Evolutionary conservation across 1,140 invertebrate species (phyloP), one percentile per base, ranked within the genome.

Genomic region (Temnothorax longispinosus): DNA sequence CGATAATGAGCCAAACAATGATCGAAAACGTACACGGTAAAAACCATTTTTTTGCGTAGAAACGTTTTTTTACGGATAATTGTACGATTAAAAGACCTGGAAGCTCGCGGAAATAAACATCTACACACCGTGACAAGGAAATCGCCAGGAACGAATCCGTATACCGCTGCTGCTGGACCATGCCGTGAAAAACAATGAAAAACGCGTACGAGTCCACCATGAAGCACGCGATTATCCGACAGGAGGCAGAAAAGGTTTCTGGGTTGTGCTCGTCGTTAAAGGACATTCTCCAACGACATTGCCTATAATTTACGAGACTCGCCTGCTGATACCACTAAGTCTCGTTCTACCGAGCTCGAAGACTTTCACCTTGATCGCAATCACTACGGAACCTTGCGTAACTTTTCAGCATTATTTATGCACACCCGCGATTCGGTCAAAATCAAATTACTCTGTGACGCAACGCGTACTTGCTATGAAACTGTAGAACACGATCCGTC

Each of bases 311-410:
- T 87, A 89, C 32, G 88, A 87, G 85, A 56, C 64, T 76, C 67
- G 62, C 47, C 50, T 54, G 65, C 72, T 87, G 88, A 90, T 90
- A 89, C 80, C 50, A 38, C 52, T 13, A 38, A 58, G 88, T 89
- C 80, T 90, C 85, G 89, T 88, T 90, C 77, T 72, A 86, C 54
- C 89, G 65, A 89, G 44, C 85, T 10, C 85, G n/a, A 89, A 84
- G 89, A 90, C 89, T 90, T 90, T 90, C 89, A 90, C 89, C 89
- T 90, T 90, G 89, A 90, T 90, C 89, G 67, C 86, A 90, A 90
- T 90, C 89, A 74, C 56, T 65, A 87, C 56, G 77, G 60, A 84
- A 78, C 15, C 77, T 90, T 90, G 89, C 88, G 85, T 81, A 90
- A 90, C 77, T 87, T 84, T 84, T 89, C 78, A 65, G 47, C 65